Evolutionary conservation across 2,113 vertebrate species (phyloP).

Genomic region (Brachionichthys hirsutus): DNA sequence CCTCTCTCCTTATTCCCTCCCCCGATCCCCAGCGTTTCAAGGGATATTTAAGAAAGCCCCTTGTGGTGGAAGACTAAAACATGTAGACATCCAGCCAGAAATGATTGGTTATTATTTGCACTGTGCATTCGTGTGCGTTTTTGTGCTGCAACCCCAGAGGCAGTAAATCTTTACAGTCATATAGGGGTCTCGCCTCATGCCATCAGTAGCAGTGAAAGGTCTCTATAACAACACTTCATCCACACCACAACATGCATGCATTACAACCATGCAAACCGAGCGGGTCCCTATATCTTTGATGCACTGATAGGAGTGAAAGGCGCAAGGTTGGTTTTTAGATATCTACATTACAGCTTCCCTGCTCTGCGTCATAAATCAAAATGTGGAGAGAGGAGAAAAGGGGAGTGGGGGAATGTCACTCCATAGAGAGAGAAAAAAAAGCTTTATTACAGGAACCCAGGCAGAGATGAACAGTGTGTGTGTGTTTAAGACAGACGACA

Average conservation of each 20-base stretch:
- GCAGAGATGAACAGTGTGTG: constrained; percentile 4
- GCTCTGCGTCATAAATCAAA: constrained; percentile 47
- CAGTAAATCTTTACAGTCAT: constrained; percentile 62
- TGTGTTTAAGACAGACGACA: neutral
- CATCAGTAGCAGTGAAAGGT: constrained; percentile 61
- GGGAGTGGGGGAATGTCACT: neutral
- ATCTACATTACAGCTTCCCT: constrained; percentile 39
- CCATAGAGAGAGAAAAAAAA: constrained; percentile 1
- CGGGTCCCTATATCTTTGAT: constrained; percentile 28
- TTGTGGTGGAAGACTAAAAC: constrained; percentile 33
- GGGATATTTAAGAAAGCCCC: constrained; percentile 60
- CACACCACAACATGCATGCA: constrained; percentile 12
- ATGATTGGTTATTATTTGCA: constrained; percentile 51
- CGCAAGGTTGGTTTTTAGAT: constrained; percentile 28
- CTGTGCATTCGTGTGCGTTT: constrained; percentile 14
- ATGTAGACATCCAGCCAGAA: constrained; percentile 43
- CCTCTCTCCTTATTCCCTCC: constrained; percentile 11
- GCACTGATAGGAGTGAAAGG: constrained; percentile 42
- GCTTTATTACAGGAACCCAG: constrained; percentile 9
- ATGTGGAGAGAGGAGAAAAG: neutral
- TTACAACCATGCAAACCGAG: neutral
- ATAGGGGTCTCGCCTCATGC: constrained; percentile 50
- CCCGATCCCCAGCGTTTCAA: constrained; percentile 21
- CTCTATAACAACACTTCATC: constrained; percentile 52
- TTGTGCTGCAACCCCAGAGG: constrained; percentile 28